Conservation (phyloP, 92 coral and sea anemone species). For the Bergia puertoricense region DNA sequence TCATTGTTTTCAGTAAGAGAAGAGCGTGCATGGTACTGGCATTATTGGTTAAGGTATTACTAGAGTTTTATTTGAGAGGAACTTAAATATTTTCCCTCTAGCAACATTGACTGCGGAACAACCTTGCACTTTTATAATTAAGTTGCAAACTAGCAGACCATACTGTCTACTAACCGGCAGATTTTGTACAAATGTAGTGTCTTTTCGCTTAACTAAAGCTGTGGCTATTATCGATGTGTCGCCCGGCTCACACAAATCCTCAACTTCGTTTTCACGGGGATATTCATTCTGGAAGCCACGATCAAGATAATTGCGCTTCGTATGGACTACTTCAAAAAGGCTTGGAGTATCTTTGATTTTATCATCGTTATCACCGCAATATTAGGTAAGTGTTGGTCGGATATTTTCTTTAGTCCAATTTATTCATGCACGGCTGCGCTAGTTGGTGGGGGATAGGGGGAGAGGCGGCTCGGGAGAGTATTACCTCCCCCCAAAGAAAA, state of each 20-base stretch:
- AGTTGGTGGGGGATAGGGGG: too few species aligned
- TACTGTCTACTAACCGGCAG: neutral
- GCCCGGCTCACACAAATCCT: constrained; percentile 33
- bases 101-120: neutral
- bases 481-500: too few species aligned
- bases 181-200: neutral
- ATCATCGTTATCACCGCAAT: constrained; percentile 25
- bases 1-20: too few species aligned
- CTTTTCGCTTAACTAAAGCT: constrained; percentile 26
- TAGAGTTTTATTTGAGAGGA: too few species aligned
- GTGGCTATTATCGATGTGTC: neutral
- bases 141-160: neutral
- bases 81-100: too few species aligned
- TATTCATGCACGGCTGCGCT: neutral
- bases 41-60: too few species aligned
- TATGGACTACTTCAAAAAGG: constrained; percentile 34
- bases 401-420: neutral
- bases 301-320: constrained; percentile 24
- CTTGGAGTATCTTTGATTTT: constrained; percentile 32
- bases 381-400: neutral
- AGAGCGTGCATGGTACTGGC: too few species aligned
- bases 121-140: neutral
- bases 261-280: constrained; percentile 30
- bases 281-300: constrained; percentile 27
- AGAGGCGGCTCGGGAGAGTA: too few species aligned